Conservation (phyloP, 2,888 invertebrate genomes). For the Acrocera orbiculus region DNA sequence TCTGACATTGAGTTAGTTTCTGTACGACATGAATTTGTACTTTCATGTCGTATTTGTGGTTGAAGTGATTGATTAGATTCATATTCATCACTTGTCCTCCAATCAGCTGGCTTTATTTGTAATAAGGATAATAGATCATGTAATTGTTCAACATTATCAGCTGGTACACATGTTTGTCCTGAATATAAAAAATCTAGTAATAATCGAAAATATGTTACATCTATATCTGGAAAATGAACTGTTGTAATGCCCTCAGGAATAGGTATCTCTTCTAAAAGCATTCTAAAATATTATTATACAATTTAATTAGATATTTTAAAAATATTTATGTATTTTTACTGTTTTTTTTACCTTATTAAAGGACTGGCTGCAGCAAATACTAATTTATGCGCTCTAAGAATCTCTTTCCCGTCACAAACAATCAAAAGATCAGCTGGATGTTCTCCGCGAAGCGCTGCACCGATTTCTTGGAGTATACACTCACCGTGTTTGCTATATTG, state of each 20-base stretch:
- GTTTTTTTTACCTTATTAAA: slow-evolving; percentile 43
- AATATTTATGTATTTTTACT: neutral
- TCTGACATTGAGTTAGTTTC: slow-evolving; percentile 14
- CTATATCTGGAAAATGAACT: slow-evolving; percentile 70
- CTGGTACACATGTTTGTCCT: slow-evolving; percentile 48
- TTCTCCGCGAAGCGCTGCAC: slow-evolving; percentile 72
- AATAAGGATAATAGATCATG: slow-evolving; percentile 66
- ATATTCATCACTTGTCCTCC: slow-evolving; percentile 39
- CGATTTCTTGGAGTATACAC: slow-evolving; percentile 79
- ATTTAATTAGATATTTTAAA: neutral
- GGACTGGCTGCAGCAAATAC: slow-evolving; percentile 78
- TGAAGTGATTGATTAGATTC: slow-evolving; percentile 28
- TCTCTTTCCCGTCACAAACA: slow-evolving; percentile 68
- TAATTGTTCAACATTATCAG: slow-evolving; percentile 57
- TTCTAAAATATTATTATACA: slow-evolving; percentile 26
- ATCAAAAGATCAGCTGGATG: slow-evolving; percentile 74
- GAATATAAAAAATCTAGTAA: slow-evolving; percentile 72
- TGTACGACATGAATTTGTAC: slow-evolving; percentile 16
- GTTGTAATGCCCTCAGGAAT: slow-evolving; percentile 53
- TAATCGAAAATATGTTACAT: slow-evolving; percentile 60
- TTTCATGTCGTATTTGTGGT: slow-evolving; percentile 11
- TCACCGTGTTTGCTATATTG: slow-evolving; percentile 88
- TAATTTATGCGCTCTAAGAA: slow-evolving; percentile 65
- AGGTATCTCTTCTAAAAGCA: slow-evolving; percentile 54
- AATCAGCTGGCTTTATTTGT: slow-evolving; percentile 70